Evolutionary conservation across 2,113 vertebrate species (phyloP), one percentile per base, ranked within the genome.

Genomic region (Petrocephalus microphthalmus): DNA sequence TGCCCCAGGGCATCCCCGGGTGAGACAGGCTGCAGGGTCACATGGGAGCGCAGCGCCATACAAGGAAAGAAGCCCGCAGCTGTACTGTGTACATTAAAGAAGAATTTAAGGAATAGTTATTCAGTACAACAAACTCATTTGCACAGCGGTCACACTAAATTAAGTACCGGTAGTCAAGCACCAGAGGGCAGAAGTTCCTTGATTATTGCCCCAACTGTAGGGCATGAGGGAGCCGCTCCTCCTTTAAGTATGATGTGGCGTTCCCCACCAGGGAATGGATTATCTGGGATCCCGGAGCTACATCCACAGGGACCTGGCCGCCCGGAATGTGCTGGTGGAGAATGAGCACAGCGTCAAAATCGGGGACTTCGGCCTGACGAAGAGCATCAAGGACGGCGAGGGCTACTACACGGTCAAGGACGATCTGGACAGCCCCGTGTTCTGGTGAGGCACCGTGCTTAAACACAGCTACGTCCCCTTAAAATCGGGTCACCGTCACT

Each of bases 401-500:
- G 97, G 98, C 5, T 99, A 99, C 91, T 99, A 99, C 94, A 99
- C 96, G 0, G 98, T 99, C 89, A 98, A 98, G 88, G 98, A 99
- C 0, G 98, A 99, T 88, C 95, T 96, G 0, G 98, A 98, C 92
- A 99, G 98, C 91, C 99, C 99, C 0, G 98, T 99, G 0, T 99
- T 98, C 91, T 99, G 98, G 99, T 99, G 94, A 89, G 47, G 47
- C 47, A 49, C 47, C 47, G 47, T 49, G 47, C 7, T 49, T 5
- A 49, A 6, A 49, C 5, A 5, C 47, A 49, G 47, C 47, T 49
- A 64, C n/a, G 8, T 8, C 1, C n/a, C 60, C 60, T 64, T 64
- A 64, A 64, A 64, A 64, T 64, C n/a, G 5, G 47, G 5, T 49
- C 2, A 6, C 5, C 7, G 7, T 64, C 8, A 29, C 10, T 8